These are phyloP conservation scores for Romanomermis culicivorax DNA, from an alignment of 2,888 invertebrate genomes.

Conservation along the genomic window DNA sequence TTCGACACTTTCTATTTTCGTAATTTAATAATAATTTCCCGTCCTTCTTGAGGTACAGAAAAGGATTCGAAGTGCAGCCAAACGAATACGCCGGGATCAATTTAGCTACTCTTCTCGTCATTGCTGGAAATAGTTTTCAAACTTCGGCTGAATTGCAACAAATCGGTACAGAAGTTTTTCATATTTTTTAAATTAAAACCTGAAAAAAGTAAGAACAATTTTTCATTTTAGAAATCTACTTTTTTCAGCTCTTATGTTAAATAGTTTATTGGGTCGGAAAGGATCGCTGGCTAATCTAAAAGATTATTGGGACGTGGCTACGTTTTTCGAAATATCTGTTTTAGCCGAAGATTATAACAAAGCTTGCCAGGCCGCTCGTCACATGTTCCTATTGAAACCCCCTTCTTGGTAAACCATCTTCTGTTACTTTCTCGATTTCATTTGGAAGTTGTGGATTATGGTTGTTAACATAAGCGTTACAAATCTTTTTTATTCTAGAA, in stretches of 20 bases:
- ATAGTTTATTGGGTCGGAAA: constrained; percentile 90
- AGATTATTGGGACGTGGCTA: constrained; percentile 98
- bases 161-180: constrained; percentile 41
- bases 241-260: constrained; percentile 59
- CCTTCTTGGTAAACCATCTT: constrained; percentile 33
- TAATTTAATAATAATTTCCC: too few relatives aligned
- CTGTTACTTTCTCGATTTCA: not conserved
- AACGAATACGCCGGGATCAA: constrained; percentile 98
- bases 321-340: constrained; percentile 92
- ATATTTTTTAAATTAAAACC: not conserved
- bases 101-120: constrained; percentile 81
- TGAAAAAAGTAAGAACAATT: not conserved
- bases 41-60: constrained; percentile 23
- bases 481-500: too few relatives aligned
- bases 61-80: constrained; percentile 78
- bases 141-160: constrained; percentile 32
- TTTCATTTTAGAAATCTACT: not conserved
- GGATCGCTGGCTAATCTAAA: constrained; percentile 72
- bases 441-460: not conserved
- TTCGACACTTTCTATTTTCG: too few relatives aligned
- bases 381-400: constrained; percentile 38
- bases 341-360: constrained; percentile 87
- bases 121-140: constrained; percentile 81
- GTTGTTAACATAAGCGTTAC: not conserved
- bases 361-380: constrained; percentile 72